These are phyloP conservation scores for Antitype chi DNA, from an alignment of 2,888 invertebrate species.

Conservation along the genomic window DNA sequence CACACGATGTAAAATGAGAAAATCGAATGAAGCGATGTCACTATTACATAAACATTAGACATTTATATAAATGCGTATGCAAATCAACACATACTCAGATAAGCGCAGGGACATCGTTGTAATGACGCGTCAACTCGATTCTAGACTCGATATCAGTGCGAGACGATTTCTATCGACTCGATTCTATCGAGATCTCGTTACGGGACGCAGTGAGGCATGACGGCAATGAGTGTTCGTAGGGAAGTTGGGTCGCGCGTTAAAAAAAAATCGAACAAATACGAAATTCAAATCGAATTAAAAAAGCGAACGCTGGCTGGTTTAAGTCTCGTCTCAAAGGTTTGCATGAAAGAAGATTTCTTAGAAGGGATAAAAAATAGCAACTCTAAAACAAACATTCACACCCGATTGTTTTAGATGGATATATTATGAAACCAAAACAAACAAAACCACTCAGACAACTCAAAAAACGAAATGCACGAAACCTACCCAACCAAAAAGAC, in stretches of 20 bases:
- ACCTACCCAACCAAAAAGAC: constrained; percentile 8
- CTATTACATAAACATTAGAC: constrained; percentile 63
- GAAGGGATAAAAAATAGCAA: constrained; percentile 2
- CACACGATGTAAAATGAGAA: constrained; percentile 41
- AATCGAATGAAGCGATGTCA: constrained; percentile 53
- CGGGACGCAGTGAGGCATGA: constrained; percentile 72
- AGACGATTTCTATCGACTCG: constrained; percentile 74
- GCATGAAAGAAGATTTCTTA: background rate
- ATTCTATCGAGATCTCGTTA: constrained; percentile 75
- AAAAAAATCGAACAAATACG: constrained; percentile 21
- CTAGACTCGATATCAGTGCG: constrained; percentile 51
- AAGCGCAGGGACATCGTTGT: constrained; percentile 61
- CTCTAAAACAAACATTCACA: background rate
- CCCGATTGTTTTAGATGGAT: too few relatives aligned
- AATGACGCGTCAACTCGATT: constrained; percentile 66
- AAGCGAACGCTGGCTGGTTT: constrained; percentile 18
- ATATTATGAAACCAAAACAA: too few relatives aligned
- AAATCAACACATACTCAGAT: constrained; percentile 57
- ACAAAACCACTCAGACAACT: background rate
- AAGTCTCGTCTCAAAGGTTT: constrained; percentile 2
- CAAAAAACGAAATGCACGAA: background rate
- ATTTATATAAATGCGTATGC: constrained; percentile 56
- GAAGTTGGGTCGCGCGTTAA: constrained; percentile 63
- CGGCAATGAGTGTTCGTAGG: constrained; percentile 49
- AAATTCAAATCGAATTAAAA: constrained; percentile 29